Base-by-base conservation (phyloP, 2,797 vertebrate species). In the Cichlasoma orientale region DNA sequence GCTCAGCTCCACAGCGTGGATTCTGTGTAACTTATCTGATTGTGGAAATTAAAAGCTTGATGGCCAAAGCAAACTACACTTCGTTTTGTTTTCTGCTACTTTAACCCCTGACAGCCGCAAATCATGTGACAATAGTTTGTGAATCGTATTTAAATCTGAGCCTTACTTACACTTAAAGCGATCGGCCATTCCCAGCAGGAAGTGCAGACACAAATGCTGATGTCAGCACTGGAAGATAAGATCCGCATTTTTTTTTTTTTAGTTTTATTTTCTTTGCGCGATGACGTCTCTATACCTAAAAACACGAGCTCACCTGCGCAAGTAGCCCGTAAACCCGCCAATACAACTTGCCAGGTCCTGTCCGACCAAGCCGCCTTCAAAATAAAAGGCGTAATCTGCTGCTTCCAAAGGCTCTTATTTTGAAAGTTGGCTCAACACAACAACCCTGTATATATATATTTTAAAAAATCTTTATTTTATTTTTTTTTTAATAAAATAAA, bases 351-450 rank as follows among this genome's bases (percentile, higher is more conserved):
- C 19, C 2, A 78, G 59, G 82, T 91, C 82, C 82, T 55, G 47
- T 52, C 27, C 5, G 3, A 16, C 50, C 18, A 23, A 6, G 1
- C 7, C 44, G 18, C 77, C 54, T 91, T 91, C 86, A 89, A 82
- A 88, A 76, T 90, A 88, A 92, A 86, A 79, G 21, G 2, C 7
- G 0, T n/a, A n/a, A n/a, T n/a, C n/a, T n/a, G n/a, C n/a, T n/a
- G n/a, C n/a, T n/a, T n/a, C n/a, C n/a, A n/a, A 29, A 44, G 41
- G 5, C 25, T 29, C 27, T 68, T 29, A 68, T 27, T 68, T 50
- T 68, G 41, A 44, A 44, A 14, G 33, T 9, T 33, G 4, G 8
- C 33, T 8, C 8, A 33, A 33, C 33, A 9, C 33, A 33, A 4
- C 33, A 31, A 33, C 31, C 31, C 31, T 33, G 31, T 7, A 33